phyloP scores from a whole-genome alignment of 2,888 invertebrate genomes.

The Antheraea assamensis region DNA sequence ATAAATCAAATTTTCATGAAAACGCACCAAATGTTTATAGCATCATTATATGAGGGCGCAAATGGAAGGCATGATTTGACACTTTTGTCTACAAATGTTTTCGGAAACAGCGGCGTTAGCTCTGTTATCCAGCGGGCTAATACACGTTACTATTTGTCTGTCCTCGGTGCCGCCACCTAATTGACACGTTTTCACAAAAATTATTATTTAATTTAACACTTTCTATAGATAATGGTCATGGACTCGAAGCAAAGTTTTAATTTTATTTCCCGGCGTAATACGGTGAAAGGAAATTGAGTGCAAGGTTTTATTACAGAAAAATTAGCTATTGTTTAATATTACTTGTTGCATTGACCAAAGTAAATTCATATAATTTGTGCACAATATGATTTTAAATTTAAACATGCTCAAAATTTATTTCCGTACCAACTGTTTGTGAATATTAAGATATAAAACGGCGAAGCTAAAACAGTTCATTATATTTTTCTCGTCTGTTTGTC shows the following conservation, averaged over 20 bases:
- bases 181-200: conserved; percentile 70
- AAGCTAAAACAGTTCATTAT: too few relatives aligned
- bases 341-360: not conserved
- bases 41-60: conserved; percentile 52
- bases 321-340: conserved; percentile 18
- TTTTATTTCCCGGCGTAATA: conserved; percentile 46
- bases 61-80: conserved; percentile 79
- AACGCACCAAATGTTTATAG: conserved; percentile 51
- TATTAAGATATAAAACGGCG: too few relatives aligned
- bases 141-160: conserved; percentile 42
- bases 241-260: conserved; percentile 45
- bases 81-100: conserved; percentile 74
- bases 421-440: too few relatives aligned
- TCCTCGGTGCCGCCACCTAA: conserved; percentile 54
- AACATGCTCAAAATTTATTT: not conserved
- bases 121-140: conserved; percentile 61
- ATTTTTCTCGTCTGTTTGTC: too few relatives aligned
- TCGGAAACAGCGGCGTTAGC: conserved; percentile 59
- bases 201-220: conserved; percentile 72
- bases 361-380: not conserved
- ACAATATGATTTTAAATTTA: not conserved
- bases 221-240: conserved; percentile 59
- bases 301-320: conserved; percentile 38
- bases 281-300: conserved; percentile 51
- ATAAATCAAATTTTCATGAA: not conserved